A percentile compares a stretch with the other conserved stretches of the same genome.
phyloP scores from a whole-genome alignment of 1,140 invertebrate genomes.

The Nasonia vitripennis region DNA sequence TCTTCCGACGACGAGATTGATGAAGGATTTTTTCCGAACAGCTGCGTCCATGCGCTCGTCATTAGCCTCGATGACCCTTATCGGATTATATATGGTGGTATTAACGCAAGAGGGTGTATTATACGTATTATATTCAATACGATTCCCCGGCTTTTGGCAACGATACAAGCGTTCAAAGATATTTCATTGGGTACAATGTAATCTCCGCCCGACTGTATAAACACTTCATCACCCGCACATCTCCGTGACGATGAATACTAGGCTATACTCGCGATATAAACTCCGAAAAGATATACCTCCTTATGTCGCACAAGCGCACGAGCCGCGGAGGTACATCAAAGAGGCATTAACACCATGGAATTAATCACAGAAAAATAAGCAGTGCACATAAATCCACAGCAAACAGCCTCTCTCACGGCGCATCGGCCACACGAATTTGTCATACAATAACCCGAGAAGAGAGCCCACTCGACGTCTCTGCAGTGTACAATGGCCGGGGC shows the following conservation, averaged over 20 bases:
- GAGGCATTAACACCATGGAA: not conserved
- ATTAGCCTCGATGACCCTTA: not conserved
- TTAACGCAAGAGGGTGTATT: not conserved
- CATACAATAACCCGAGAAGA: not conserved
- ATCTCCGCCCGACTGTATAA: not conserved
- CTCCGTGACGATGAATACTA: too few species aligned
- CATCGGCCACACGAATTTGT: slow-evolving; percentile 19
- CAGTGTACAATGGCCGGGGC: not conserved
- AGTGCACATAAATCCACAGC: not conserved
- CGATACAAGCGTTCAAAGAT: not conserved
- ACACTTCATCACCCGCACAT: not conserved
- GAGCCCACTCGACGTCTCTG: not conserved
- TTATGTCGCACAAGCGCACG: too few species aligned
- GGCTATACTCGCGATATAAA: too few species aligned
- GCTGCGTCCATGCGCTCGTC: not conserved
- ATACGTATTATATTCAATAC: not conserved
- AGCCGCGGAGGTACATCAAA: not conserved
- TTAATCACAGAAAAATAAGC: slow-evolving; percentile 7
- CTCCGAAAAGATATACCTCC: too few species aligned
- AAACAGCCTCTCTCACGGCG: not conserved
- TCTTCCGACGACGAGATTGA: not conserved
- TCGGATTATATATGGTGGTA: not conserved
- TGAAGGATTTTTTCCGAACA: slow-evolving; percentile 16
- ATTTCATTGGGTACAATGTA: not conserved
- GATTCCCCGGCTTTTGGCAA: not conserved